Conservation (phyloP, 1,140 invertebrate species). For the Thaumatotibia leucotreta region DNA sequence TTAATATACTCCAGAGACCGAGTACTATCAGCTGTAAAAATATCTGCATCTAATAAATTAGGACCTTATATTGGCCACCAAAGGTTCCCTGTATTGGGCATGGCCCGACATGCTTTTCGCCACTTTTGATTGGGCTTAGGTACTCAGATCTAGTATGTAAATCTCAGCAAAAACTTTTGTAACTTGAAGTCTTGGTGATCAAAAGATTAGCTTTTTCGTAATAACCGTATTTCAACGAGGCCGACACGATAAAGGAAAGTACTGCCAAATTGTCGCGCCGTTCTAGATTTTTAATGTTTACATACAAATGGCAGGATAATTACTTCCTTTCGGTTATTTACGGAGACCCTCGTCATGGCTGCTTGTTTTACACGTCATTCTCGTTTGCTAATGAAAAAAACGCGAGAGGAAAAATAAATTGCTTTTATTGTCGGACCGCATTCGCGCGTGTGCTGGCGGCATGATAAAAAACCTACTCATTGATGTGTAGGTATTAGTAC, state of each 20-base stretch:
- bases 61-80: too few relatives aligned
- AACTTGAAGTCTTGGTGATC: too few relatives aligned
- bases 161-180: too few relatives aligned
- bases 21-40: too few relatives aligned
- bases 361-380: slow-evolving; percentile 67
- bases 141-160: too few relatives aligned
- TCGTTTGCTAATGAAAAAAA: slow-evolving; percentile 68
- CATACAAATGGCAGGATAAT: slow-evolving; percentile 36
- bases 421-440: slow-evolving; percentile 55
- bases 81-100: too few relatives aligned
- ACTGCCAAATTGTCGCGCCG: neutral
- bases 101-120: too few relatives aligned
- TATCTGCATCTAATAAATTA: too few relatives aligned
- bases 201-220: too few relatives aligned
- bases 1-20: too few relatives aligned
- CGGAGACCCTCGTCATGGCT: slow-evolving; percentile 54
- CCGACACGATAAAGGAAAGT: neutral
- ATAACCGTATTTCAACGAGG: neutral
- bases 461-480: neutral
- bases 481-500: neutral
- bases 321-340: slow-evolving; percentile 63
- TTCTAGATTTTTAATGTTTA: slow-evolving; percentile 9
- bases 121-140: too few relatives aligned
- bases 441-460: slow-evolving; percentile 29
- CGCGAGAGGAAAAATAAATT: slow-evolving; percentile 54